Base-by-base conservation (phyloP, 1,140 invertebrate genomes). In the Probaryconus sp. region DNA sequence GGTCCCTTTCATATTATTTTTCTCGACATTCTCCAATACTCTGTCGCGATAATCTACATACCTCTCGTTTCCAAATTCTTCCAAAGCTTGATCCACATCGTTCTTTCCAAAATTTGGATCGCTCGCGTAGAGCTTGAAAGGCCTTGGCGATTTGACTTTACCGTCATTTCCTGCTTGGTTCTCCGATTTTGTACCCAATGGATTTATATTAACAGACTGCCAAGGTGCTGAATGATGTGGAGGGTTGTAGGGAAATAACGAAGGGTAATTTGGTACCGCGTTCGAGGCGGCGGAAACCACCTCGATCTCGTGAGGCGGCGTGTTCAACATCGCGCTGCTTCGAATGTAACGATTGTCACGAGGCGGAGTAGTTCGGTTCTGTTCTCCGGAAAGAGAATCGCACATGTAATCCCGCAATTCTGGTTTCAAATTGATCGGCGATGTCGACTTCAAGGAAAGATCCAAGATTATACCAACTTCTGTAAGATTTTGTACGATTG, bases 1-100 rank as follows among this genome's bases (percentile, higher is more conserved):
- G 1, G 91, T 90, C 0, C 89, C 89, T 1, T 90, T 89, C 43
- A 91, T 92, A 16, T 21, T 60, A 4, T 33, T 7, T 2, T 37
- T 33, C 14, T 72, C 69, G 0, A 72, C 47, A 14, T 30, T 60
- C 10, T 38, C 16, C 10, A 65, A 11, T 0, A 72, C 26, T 6
- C 13, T 51, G 17, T 60, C 31, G 2, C 55, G 38, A 13, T 55
- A 73, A 1, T 60, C 69, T 10, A 53, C 53, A 17, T 65, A 72
- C 0, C 38, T 30, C 7, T 72, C 69, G 1, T 72, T 43, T 0
- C 45, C 30, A 6, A 65, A 33, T 20, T 72, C 60, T 4, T 60
- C 35, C 51, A 72, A n/a, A n/a, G n/a, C n/a, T n/a, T n/a, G n/a
- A n/a, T n/a, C n/a, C n/a, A n/a, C n/a, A n/a, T n/a, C n/a, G n/a